These are phyloP conservation scores for Grammomys surdaster DNA, from an alignment of 2,113 vertebrate genomes.

Conservation along the genomic window DNA sequence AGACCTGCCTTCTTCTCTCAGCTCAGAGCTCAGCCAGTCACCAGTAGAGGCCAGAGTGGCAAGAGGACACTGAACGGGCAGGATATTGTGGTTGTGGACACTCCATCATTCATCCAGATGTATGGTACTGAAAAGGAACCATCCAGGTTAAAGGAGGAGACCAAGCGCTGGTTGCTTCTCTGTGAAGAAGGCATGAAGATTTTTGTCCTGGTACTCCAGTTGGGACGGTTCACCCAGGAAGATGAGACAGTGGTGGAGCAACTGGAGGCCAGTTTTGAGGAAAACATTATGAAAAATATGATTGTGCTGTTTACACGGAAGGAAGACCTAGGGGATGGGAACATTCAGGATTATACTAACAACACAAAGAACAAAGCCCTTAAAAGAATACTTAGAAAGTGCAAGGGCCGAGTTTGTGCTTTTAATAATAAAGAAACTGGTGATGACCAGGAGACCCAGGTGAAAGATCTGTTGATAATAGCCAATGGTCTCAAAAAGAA, in stretches of 20 bases:
- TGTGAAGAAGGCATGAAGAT: neutral
- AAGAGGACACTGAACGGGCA: accelerated
- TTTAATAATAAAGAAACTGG: constrained; percentile 59
- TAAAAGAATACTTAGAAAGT: neutral
- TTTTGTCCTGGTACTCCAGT: constrained; percentile 55
- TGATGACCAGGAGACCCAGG: neutral
- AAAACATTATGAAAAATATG: accelerated
- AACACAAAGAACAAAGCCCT: neutral
- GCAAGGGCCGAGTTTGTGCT: neutral
- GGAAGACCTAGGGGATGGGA: neutral
- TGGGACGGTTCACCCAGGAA: constrained; percentile 18
- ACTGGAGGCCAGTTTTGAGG: neutral
- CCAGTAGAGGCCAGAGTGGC: neutral
- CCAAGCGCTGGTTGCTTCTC: accelerated
- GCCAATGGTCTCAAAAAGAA: accelerated
- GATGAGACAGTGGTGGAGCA: accelerated
- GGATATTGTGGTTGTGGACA: constrained; percentile 58
- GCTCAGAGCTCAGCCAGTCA: neutral
- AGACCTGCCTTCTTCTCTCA: accelerated
- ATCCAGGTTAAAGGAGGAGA: neutral
- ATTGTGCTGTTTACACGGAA: constrained; percentile 53
- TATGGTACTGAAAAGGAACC: accelerated
- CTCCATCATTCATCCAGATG: neutral
- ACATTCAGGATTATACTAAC: accelerated
- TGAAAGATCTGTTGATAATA: neutral